Evolutionary conservation across 2,113 vertebrate species (phyloP), one percentile per base, ranked within the genome.

Genomic region (Abramis brama): DNA sequence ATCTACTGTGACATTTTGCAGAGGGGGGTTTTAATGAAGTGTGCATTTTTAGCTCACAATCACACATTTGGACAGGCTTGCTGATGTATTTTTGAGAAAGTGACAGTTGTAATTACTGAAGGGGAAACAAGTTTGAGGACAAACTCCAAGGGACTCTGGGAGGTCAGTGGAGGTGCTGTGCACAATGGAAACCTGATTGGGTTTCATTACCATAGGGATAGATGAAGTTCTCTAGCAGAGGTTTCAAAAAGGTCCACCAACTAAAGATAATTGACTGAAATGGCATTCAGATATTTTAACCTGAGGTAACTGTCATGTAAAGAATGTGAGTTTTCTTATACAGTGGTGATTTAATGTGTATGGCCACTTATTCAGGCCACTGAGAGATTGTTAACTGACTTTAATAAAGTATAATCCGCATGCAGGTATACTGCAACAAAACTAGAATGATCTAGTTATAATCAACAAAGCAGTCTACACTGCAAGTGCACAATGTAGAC

Each of bases 1-100:
- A 76, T 75, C 25, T 15, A 77, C 76, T 79, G n/a, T 90, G 86
- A 87, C 89, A 90, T 86, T 90, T 83, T 39, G 86, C 85, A 86
- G 66, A 79, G 27, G 71, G 60, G 43, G 27, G 74, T 36, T 75
- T 78, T 88, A 90, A 88, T 88, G 82, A 89, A 88, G 82, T 86
- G 85, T 82, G 68, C 30, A 68, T 79, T 83, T 84, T 64, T 36
- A 59, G 62, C 74, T 85, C 66, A 86, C 73, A 43, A 21, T 62
- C 19, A 27, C 17, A 57, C 59, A 76, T 83, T 76, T 60, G 70
- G 78, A 30, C 39, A 60, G 52, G 9, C n/a, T 52, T 39, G 19
- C 75, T 45, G 47, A 77, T 45, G 43, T 47, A 62, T 85, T 75
- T 62, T 13, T 25, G 85, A 33, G n/a, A 6, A 87, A 82, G 50